Evolutionary conservation across 2,797 vertebrate species (phyloP), one percentile per base, ranked within the genome.

Genomic region (Dermochelys coriacea): DNA sequence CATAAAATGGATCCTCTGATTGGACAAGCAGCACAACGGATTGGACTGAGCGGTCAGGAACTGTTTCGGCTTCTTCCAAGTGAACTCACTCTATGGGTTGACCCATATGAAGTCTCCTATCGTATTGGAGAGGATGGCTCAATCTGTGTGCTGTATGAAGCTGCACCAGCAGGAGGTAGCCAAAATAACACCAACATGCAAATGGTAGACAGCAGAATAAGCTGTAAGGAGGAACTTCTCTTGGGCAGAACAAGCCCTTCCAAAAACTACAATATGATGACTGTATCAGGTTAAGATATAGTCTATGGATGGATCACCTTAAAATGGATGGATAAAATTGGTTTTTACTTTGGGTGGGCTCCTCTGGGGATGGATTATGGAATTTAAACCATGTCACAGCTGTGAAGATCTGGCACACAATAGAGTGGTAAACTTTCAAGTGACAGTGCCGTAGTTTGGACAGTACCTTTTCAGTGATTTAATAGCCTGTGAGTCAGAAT

Each of bases 261-360:
- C 98, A 99, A 99, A 98, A 98, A 98, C 98, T 99, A 99, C 99
- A 99, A 98, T 98, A 99, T 99, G 99, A 99, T 99, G 99, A 99
- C 99, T 98, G 99, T 99, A 98, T 99, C 99, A 93, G 99, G 99
- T 98, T 99, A 99, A 98, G 99, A 99, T 99, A 98, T 98, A 98
- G 98, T 99, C 98, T 98, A 96, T 98, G 98, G 99, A 99, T 99
- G 99, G 98, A 99, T 98, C 98, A 97, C 97, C 98, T 98, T 98
- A 98, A 98, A 98, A 98, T 98, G 98, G 98, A 98, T 97, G 98
- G 98, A 98, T 98, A 98, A 98, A 98, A 98, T 98, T 98, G 98
- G 97, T 98, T 98, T 98, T 98, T 98, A 98, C 98, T 98, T 98
- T 99, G 98, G 99, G 98, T 99, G 98, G 97, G 98, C 98, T 98